Evolutionary conservation across 2,888 invertebrate genomes (phyloP).

Genomic region (Heteromyza rotundicornis): DNA sequence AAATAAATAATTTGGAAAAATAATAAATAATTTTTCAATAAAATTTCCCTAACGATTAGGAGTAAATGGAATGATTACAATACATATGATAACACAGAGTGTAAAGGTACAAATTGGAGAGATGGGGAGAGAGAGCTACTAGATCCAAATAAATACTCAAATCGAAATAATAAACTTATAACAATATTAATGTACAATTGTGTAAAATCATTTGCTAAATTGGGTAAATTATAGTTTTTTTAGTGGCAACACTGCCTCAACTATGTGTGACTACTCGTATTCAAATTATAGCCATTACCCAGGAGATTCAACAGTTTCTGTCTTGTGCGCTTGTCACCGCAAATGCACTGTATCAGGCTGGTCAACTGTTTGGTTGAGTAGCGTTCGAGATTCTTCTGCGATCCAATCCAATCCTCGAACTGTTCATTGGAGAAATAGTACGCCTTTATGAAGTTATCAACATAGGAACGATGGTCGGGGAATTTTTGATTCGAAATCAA

Average conservation of each 20-base stretch:
- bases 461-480: conserved; percentile 86
- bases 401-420: conserved; percentile 87
- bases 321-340: conserved; percentile 84
- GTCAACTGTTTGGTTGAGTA: conserved; percentile 88
- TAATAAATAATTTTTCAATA: neutral
- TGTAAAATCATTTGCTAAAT: neutral
- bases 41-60: neutral
- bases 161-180: neutral
- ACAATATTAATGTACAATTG: conserved; percentile 5
- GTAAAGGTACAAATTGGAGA: neutral
- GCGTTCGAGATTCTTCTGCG: conserved; percentile 83
- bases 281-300: conserved; percentile 65
- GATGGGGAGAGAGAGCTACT: no score
- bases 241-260: conserved; percentile 8
- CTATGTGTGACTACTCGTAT: conserved; percentile 38
- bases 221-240: neutral
- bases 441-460: conserved; percentile 95
- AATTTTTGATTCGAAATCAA: conserved; percentile 83
- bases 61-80: conserved; percentile 17
- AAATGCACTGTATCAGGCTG: conserved; percentile 83
- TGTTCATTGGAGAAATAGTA: conserved; percentile 90
- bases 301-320: conserved; percentile 78
- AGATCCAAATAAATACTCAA: neutral
- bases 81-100: conserved; percentile 12
- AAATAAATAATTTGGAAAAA: neutral